Evolutionary conservation across 2,113 vertebrate genomes (phyloP).

Genomic region (Suricata suricatta): DNA sequence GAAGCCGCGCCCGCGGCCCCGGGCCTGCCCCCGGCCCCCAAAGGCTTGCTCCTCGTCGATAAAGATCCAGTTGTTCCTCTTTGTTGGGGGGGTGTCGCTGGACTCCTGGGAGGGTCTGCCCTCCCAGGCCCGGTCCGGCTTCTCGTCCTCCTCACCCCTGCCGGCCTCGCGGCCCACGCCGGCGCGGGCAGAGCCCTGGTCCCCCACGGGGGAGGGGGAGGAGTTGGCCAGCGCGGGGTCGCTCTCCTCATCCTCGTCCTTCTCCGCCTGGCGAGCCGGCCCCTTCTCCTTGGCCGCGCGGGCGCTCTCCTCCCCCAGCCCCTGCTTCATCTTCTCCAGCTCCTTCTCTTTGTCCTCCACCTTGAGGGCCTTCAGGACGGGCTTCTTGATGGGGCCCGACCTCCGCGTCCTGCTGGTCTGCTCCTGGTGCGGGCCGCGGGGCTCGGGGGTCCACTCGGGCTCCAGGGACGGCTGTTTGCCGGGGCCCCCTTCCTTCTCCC

Average conservation of each 20-base stretch:
- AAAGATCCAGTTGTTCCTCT: conserved; percentile 98
- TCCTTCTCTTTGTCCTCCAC: conserved; percentile 98
- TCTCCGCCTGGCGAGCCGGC: conserved; percentile 77
- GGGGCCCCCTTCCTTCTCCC: conserved; percentile 89
- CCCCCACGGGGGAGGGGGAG: conserved; percentile 78
- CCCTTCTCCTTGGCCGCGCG: conserved; percentile 87
- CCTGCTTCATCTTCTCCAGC: conserved; percentile 91
- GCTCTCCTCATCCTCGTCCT: conserved; percentile 87
- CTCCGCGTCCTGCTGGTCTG: conserved; percentile 89
- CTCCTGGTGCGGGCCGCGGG: conserved; percentile 89
- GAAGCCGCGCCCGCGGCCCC: conserved; percentile 92
- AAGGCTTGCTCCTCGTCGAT: conserved; percentile 98
- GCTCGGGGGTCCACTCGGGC: conserved; percentile 89
- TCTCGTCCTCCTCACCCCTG: conserved; percentile 86
- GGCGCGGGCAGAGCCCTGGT: conserved; percentile 82
- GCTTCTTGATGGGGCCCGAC: conserved; percentile 97
- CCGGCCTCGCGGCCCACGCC: conserved; percentile 79
- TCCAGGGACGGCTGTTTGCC: conserved; percentile 85
- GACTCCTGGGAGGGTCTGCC: conserved; percentile 86
- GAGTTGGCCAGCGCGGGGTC: conserved; percentile 76
- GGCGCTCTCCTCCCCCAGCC: conserved; percentile 85
- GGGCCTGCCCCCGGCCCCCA: conserved; percentile 90
- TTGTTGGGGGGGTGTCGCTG: conserved; percentile 86
- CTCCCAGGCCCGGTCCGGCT: conserved; percentile 89
- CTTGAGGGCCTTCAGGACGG: conserved; percentile 97